phyloP scores from a whole-genome alignment of 2,113 vertebrate genomes.

The Alligator mississippiensis region DNA sequence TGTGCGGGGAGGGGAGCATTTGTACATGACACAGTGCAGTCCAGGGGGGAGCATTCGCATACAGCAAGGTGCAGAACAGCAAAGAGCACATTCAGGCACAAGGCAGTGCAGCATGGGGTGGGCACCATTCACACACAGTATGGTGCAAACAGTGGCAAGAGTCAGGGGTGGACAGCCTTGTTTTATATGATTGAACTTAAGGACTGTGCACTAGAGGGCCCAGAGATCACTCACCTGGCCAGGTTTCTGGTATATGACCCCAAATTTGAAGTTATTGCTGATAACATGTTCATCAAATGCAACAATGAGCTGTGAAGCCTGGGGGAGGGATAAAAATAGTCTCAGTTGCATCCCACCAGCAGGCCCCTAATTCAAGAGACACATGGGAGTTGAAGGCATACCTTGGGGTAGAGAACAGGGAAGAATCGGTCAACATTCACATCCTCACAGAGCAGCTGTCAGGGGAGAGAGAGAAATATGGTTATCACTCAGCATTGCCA shows the following conservation, averaged over 20 bases:
- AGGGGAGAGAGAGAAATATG: background rate
- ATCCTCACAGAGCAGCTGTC: slow-evolving; percentile 86
- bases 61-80: no score
- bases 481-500: background rate
- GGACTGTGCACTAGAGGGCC: background rate
- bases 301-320: slow-evolving; percentile 92
- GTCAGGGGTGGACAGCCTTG: no score
- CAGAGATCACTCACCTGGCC: slow-evolving; percentile 84
- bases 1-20: no score
- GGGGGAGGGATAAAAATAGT: slow-evolving; percentile 22
- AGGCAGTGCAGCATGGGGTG: no score
- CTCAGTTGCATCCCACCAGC: background rate
- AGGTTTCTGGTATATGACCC: slow-evolving; percentile 92
- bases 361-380: background rate
- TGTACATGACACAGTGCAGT: no score
- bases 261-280: slow-evolving; percentile 95
- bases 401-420: slow-evolving; percentile 90
- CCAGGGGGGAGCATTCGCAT: no score
- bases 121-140: no score
- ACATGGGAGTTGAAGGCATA: slow-evolving; percentile 44
- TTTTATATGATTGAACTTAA: background rate
- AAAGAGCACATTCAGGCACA: no score
- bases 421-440: slow-evolving; percentile 87
- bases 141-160: no score
- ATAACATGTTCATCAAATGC: slow-evolving; percentile 94